Conservation (phyloP, 2,113 vertebrate genomes). For the Ptychochromis oligacanthus region DNA sequence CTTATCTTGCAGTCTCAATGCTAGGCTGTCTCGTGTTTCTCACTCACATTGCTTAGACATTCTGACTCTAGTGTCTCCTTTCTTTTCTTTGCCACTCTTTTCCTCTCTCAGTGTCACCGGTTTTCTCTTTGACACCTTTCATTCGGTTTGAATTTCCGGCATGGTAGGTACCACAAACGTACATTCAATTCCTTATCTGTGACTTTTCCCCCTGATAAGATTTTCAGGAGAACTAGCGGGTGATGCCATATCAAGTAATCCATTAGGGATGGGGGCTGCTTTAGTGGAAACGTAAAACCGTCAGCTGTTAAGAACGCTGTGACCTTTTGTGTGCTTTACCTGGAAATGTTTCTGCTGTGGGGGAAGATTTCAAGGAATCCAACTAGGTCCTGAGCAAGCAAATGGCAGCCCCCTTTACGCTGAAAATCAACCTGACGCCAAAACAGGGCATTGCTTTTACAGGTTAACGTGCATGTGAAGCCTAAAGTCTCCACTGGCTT, state of each 20-base stretch:
- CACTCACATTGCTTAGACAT: constrained; percentile 19
- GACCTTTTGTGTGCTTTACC: constrained; percentile 13
- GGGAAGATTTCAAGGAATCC: constrained; percentile 17
- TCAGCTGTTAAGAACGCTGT: background rate
- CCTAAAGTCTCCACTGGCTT: background rate
- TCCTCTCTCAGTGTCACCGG: background rate
- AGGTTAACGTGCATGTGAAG: background rate
- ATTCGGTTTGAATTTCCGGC: background rate
- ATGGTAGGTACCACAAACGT: background rate
- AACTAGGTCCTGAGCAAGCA: background rate
- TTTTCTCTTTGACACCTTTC: background rate
- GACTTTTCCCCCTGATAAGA: background rate
- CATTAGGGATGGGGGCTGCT: background rate
- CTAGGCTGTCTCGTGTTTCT: constrained; percentile 35
- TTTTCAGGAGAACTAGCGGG: background rate
- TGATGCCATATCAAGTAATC: background rate
- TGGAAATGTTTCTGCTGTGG: constrained; percentile 2
- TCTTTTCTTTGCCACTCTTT: constrained; percentile 11
- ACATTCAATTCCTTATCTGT: background rate
- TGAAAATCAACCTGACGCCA: background rate
- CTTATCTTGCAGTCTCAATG: constrained; percentile 3
- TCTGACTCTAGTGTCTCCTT: constrained; percentile 15
- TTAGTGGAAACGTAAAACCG: background rate
- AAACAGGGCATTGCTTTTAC: background rate
- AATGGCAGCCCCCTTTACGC: background rate